Evolutionary conservation across 1,140 invertebrate genomes (phyloP).

Genomic region (Anoplolepis gracilipes): DNA sequence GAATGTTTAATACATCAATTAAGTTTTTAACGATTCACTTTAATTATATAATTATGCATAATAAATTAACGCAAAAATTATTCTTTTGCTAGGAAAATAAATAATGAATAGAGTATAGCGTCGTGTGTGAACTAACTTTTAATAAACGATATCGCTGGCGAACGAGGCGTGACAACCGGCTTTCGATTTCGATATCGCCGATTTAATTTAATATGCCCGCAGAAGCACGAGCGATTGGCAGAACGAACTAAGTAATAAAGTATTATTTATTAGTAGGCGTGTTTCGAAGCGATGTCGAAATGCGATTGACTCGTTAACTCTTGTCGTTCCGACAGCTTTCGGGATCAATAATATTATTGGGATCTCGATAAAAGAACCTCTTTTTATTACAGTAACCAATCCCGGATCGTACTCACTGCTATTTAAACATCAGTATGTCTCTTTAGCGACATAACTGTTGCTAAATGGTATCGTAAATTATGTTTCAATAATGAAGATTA

Average conservation of each 20-base stretch:
- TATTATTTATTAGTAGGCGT: slow-evolving; percentile 67
- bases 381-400: slow-evolving; percentile 1
- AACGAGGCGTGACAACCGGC: slow-evolving; percentile 33
- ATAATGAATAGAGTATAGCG: background rate
- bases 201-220: slow-evolving; percentile 55
- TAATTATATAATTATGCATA: background rate
- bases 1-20: background rate
- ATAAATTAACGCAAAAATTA: background rate
- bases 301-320: slow-evolving; percentile 62
- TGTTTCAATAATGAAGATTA: slow-evolving; percentile 1
- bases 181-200: slow-evolving; percentile 26
- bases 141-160: background rate
- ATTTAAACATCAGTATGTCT: slow-evolving; percentile 5
- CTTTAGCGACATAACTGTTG: background rate
- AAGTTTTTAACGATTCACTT: slow-evolving; percentile 12
- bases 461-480: slow-evolving; percentile 41
- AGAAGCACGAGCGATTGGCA: slow-evolving; percentile 40
- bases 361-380: slow-evolving; percentile 14
- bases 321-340: slow-evolving; percentile 11
- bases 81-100: background rate
- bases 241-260: slow-evolving; percentile 56
- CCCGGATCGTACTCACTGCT: background rate
- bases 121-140: slow-evolving; percentile 25
- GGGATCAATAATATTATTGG: slow-evolving; percentile 34
- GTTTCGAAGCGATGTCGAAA: slow-evolving; percentile 29